Evolutionary conservation across 2,113 vertebrate species (phyloP), one percentile per base, ranked within the genome.

Genomic region (Ramphastos sulfuratus): DNA sequence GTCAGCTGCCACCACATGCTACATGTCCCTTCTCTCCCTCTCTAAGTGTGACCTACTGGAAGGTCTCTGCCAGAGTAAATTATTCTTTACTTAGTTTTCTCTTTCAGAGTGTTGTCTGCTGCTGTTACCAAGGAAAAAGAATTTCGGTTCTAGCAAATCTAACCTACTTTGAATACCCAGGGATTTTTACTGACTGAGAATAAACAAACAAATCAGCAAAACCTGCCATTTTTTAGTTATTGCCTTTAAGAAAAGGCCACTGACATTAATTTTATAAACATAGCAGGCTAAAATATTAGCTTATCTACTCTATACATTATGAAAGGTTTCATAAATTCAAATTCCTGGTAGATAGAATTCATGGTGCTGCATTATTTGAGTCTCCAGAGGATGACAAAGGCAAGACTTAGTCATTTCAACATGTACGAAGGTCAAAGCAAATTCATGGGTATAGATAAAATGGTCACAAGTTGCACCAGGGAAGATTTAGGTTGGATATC

Each of bases 281-380:
- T 56, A 92, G 27, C 17, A 42, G 3, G 2, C 12, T 59, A 91
- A 90, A 88, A 72, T 86, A 89, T 64, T 73, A 91, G 21, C 20
- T 71, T 92, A 70, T 86, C 52, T 11, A 4, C 33, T 70, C 42
- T 54, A 33, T 60, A 58, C 11, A n/a, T 85, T 90, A 61, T 23
- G 50, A 52, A 16, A 70, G 61, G n/a, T 85, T 90, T 74, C 77
- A 94, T 89, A 93, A 93, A 96, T 95, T 77, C 90, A 39, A 92
- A 89, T 92, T 87, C 16, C 50, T 93, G 67, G 81, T 67, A 95
- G 67, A 33, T 92, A 94, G 77, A 93, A 80, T 94, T 93, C 87
- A 72, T 71, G 78, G 39, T 85, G n/a, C 24, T 65, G 75, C 86
- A 93, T 87, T 52, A 58, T 55, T 77, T 60, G 42, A 85, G 30